Evolutionary conservation across 2,113 vertebrate genomes (phyloP), one percentile per base, ranked within the genome.

Genomic region (Hucho hucho): DNA sequence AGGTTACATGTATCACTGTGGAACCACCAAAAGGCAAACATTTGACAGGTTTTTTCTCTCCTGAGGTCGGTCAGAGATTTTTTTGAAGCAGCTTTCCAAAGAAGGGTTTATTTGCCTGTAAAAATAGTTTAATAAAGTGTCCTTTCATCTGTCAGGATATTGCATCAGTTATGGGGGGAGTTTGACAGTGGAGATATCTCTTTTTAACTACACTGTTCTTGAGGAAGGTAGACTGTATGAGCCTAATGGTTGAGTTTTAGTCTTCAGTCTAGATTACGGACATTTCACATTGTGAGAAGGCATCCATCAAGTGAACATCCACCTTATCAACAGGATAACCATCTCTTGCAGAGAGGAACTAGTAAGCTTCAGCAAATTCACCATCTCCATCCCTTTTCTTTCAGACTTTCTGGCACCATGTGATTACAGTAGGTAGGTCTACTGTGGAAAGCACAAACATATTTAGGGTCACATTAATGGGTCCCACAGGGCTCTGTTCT

Each of bases 81-180:
- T 67, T 83, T 73, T 82, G 70, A 78, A 64, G 70, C 56, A 69
- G 49, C 56, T 74, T 67, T 83, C 70, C 43, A 77, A 32, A 73
- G 72, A 25, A 14, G 26, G 25, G 43, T 28, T 64, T 81, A 64
- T 75, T 69, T 72, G 69, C 72, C 72, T 65, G 69, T 81, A 77
- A 77, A 81, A 37, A 22, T 32, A 28, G 46, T 77, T 74, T 76
- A 69, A 22, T 75, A 77, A 73, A 70, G 29, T 69, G 53, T 28
- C 69, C 69, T 75, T 71, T 71, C 69, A 73, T 74, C 77, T 78
- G 56, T 47, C 80, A 79, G 83, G 69, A 77, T 73, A 77, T 77
- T 78, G 75, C 69, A 67, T 72, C 37, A 20, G 72, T 64, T 80
- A 49, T 24, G 58, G 70, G 32, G 64, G 46, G 7, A 69, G 37